Evolutionary conservation across 2,888 invertebrate genomes (phyloP).

Genomic region (Diarsia mendica): DNA sequence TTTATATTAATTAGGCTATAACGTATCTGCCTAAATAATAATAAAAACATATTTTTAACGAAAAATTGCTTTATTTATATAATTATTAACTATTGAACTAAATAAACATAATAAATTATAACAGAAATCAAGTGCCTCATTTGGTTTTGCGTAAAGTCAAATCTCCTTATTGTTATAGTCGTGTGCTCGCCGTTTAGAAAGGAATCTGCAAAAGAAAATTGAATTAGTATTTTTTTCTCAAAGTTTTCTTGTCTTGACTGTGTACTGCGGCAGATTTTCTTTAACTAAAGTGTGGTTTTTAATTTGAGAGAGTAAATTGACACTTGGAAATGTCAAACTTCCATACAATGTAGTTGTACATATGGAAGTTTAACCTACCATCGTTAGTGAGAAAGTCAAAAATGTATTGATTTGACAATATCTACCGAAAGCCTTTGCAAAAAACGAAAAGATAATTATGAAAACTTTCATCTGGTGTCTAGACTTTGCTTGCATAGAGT

Average conservation of each 20-base stretch:
- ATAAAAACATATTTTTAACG: conserved; percentile 13
- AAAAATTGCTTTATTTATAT: conserved; percentile 63
- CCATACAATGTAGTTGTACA: too few species aligned
- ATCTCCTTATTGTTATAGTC: neutral
- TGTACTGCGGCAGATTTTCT: too few species aligned
- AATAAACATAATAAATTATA: conserved; percentile 58
- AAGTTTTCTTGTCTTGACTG: too few species aligned
- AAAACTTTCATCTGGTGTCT: neutral
- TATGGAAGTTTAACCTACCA: too few species aligned
- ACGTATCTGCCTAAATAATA: neutral
- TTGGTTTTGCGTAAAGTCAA: conserved; percentile 24
- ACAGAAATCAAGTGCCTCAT: conserved; percentile 19
- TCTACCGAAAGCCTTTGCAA: too few species aligned
- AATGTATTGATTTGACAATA: too few species aligned
- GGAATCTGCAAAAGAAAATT: conserved; percentile 59
- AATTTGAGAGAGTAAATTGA: too few species aligned
- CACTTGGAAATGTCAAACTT: too few species aligned
- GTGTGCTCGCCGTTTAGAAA: conserved; percentile 28
- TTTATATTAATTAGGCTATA: too few species aligned
- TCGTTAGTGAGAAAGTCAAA: too few species aligned
- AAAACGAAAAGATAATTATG: neutral
- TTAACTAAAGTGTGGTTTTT: too few species aligned
- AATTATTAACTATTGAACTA: conserved; percentile 35
- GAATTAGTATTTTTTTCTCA: neutral
- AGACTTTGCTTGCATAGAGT: neutral